Base-by-base conservation (phyloP, 2,888 invertebrate species). In the Calliopum simillimum region DNA sequence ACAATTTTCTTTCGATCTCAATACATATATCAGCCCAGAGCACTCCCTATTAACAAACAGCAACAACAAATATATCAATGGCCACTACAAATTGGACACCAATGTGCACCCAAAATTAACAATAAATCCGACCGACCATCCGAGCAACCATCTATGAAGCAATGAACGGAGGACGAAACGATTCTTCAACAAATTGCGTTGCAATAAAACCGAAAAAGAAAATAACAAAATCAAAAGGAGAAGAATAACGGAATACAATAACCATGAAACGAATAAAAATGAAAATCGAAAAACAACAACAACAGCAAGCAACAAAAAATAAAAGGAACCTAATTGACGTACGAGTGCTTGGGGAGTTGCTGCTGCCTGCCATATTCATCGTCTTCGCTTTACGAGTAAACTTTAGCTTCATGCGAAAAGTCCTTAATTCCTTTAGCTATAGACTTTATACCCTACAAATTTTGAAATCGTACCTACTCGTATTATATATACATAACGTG, bases 311-410 rank as follows among this genome's bases (percentile, higher is more conserved):
- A 64, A 46, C n/a, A 44, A 56, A n/a, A 58, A 63, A 49, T 53
- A 43, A 59, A 71, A 72, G 71, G 76, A 76, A 77, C 76, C 78
- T 84, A 83, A 84, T 83, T 85, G 84, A 84, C 82, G 81, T 79
- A 85, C 84, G 84, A 84, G 81, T 79, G 80, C 80, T 81, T 75
- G 76, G 85, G 82, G 85, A 83, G 79, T 82, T 81, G 67, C 58
- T 62, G 67, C 58, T 62, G 43, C 51, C 46, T 43, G 82, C 79
- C 78, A 81, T 80, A 80, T 83, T 81, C 83, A 81, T 82, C 79
- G 81, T 81, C 79, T 82, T 81, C 83, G 82, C 83, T 81, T 83
- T 83, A 82, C 76, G 68, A n/a, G n/a, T n/a, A n/a, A n/a, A n/a
- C n/a, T 70, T 75, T 76, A 61, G 69, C 55, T 53, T 25, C 55